These are phyloP conservation scores for Periophthalmus magnuspinnatus DNA, from an alignment of 2,797 vertebrate species.

Conservation along the genomic window DNA sequence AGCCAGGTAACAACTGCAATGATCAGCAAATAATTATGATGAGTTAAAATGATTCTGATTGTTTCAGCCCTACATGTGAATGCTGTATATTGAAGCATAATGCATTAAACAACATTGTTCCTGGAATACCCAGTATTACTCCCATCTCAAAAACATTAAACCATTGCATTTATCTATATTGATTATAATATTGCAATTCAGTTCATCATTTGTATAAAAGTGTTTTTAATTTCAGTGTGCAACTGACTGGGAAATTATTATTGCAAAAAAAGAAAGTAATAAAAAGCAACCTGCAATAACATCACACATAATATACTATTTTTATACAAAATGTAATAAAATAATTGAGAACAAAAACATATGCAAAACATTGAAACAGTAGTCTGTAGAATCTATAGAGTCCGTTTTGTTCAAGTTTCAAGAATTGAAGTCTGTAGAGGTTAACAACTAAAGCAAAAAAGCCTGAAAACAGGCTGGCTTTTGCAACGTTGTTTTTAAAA, in stretches of 20 bases:
- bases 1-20: no score
- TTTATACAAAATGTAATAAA: conserved; percentile 16
- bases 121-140: no score
- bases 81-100: no score
- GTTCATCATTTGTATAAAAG: background rate
- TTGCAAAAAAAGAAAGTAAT: background rate
- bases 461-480: conserved; percentile 16
- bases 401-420: conserved; percentile 2
- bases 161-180: background rate
- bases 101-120: no score
- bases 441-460: conserved; percentile 2
- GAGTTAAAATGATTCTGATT: no score
- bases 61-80: no score
- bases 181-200: background rate
- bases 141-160: background rate
- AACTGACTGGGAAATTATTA: background rate
- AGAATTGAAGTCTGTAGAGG: background rate
- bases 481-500: background rate
- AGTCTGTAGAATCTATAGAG: background rate
- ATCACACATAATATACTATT: background rate
- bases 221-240: background rate
- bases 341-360: conserved; percentile 2
- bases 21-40: no score
- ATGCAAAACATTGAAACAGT: background rate
- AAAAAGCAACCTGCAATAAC: conserved; percentile 7